A percentile compares a stretch with the other conserved stretches of the same genome.
These are phyloP conservation scores for Mellivora capensis DNA, from an alignment of 2,113 vertebrate species.

Conservation along the genomic window DNA sequence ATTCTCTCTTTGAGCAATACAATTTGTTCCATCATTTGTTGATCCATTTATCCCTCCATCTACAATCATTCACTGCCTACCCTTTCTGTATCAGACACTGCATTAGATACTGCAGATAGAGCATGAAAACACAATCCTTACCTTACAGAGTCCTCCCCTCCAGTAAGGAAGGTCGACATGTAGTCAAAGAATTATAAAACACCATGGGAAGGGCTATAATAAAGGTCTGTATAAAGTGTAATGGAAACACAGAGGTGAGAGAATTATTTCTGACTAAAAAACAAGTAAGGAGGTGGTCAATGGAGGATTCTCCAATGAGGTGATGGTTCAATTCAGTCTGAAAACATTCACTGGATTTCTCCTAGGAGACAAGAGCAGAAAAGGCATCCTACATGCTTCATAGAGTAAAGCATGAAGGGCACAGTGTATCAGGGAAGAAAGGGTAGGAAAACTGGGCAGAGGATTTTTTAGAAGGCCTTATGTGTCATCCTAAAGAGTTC, in stretches of 20 bases:
- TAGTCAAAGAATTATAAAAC: neutral
- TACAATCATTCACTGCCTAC: neutral
- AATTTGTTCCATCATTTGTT: neutral
- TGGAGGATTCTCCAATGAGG: neutral
- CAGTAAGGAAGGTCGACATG: neutral
- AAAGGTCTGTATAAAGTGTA: neutral
- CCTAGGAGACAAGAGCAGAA: neutral
- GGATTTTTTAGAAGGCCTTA: neutral
- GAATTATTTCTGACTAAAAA: neutral
- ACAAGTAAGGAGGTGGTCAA: neutral
- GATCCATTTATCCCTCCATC: neutral
- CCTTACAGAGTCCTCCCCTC: neutral
- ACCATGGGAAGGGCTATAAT: neutral
- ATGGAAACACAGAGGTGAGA: neutral
- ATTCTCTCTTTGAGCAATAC: neutral
- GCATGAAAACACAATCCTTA: neutral
- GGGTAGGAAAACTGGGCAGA: neutral
- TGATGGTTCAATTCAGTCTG: neutral
- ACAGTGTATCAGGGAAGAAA: neutral
- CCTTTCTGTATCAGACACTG: neutral
- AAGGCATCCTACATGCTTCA: neutral
- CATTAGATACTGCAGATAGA: neutral
- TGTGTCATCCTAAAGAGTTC: neutral
- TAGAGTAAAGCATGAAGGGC: neutral
- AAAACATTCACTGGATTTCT: neutral